These are phyloP conservation scores for Tragelaphus buxtoni DNA, from an alignment of 2,113 vertebrate species.

Conservation along the genomic window DNA sequence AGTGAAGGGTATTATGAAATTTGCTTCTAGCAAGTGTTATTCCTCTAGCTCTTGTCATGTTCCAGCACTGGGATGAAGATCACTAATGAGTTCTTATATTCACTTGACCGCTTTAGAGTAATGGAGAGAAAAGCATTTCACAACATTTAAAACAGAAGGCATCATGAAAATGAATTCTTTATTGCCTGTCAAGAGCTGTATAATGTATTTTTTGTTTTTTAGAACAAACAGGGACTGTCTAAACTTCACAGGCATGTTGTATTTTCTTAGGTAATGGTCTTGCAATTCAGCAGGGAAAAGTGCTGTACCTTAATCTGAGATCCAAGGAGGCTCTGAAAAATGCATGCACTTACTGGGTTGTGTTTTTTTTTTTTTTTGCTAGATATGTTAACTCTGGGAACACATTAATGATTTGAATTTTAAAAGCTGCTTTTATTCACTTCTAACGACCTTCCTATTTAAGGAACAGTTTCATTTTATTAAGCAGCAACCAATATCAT, in stretches of 20 bases:
- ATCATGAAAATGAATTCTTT: neutral
- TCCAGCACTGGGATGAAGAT: neutral
- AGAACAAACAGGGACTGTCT: neutral
- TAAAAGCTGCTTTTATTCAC: neutral
- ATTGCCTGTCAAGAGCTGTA: neutral
- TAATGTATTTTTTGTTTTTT: neutral
- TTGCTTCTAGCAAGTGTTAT: neutral
- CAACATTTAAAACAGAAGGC: neutral
- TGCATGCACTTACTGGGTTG: neutral
- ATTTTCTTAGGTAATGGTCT: neutral
- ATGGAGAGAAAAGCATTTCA: neutral
- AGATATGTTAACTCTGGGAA: constrained; percentile 2
- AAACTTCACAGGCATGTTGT: neutral
- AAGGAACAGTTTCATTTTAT: constrained; percentile 36
- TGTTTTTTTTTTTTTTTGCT: neutral
- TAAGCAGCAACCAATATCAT: neutral
- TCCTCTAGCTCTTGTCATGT: neutral
- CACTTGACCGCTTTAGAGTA: neutral
- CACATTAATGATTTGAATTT: constrained; percentile 9
- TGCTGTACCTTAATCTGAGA: neutral
- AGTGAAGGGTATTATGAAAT: neutral
- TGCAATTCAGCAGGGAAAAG: neutral
- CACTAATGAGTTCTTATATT: neutral
- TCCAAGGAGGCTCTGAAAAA: constrained; percentile 5
- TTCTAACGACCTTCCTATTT: neutral